A percentile compares a stretch with the other conserved stretches of the same genome.
These are phyloP conservation scores for Poeciliopsis turneri DNA, from an alignment of 2,797 vertebrate genomes.

Conservation along the genomic window DNA sequence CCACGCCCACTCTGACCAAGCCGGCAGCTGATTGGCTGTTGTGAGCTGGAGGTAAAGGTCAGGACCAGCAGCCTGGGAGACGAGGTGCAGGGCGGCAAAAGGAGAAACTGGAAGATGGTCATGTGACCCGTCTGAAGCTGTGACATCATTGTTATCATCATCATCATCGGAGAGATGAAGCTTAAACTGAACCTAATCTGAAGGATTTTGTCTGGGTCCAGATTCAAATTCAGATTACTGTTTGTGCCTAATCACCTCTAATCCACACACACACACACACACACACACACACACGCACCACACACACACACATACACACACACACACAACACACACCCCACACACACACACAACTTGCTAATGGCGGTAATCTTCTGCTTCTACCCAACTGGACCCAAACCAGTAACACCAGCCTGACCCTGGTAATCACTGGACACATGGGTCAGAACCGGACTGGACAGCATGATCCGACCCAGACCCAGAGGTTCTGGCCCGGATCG, in stretches of 20 bases:
- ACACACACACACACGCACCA: too few species aligned
- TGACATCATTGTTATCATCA: conserved; percentile 28
- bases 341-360: conserved; percentile 19
- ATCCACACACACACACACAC: conserved; percentile 49
- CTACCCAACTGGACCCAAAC: conserved; percentile 23
- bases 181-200: conserved; percentile 64
- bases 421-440: neutral
- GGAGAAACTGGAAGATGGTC: neutral
- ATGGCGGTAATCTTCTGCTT: conserved; percentile 46
- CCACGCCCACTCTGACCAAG: neutral
- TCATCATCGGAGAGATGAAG: conserved; percentile 40
- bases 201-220: conserved; percentile 66
- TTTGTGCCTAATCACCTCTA: conserved; percentile 74
- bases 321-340: too few species aligned
- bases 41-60: neutral
- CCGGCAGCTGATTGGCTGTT: neutral
- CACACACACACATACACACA: conserved; percentile 19
- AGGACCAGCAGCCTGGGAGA: neutral
- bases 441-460: neutral
- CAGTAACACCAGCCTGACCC: conserved; percentile 14
- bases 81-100: neutral
- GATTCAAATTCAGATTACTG: conserved; percentile 68
- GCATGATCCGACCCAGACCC: neutral
- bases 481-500: neutral
- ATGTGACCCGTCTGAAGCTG: conserved; percentile 19